Percentiles rank a stretch among this genome's conserved stretches.
These are phyloP conservation scores for Caiman crocodilus DNA, from an alignment of 2,797 vertebrate genomes.

Conservation along the genomic window DNA sequence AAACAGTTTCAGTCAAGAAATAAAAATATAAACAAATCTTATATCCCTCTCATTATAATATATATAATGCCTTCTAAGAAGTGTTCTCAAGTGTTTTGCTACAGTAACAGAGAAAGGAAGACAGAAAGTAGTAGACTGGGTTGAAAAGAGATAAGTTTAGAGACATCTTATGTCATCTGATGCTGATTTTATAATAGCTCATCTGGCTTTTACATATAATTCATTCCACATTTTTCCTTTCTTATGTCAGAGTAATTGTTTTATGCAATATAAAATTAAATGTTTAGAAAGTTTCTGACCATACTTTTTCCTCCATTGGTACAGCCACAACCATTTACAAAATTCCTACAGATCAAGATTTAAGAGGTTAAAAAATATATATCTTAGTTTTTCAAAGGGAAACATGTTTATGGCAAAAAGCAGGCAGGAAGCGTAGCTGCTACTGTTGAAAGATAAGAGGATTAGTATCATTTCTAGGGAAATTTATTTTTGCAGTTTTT, in stretches of 20 bases:
- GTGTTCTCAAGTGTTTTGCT: background rate
- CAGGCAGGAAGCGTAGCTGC: too few species aligned
- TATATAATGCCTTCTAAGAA: background rate
- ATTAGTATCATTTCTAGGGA: background rate
- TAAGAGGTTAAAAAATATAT: background rate
- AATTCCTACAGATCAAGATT: background rate
- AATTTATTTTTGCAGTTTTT: background rate
- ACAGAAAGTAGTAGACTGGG: background rate
- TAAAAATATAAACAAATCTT: background rate
- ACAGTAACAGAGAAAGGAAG: background rate
- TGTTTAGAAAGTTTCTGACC: background rate
- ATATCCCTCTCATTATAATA: background rate
- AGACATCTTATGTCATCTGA: background rate
- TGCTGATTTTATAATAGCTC: background rate
- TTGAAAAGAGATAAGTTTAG: background rate
- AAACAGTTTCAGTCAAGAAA: background rate
- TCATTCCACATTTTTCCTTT: background rate
- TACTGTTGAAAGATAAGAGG: background rate
- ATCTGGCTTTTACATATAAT: fast-evolving
- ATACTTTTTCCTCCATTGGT: background rate
- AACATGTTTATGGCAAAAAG: too few species aligned
- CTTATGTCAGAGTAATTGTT: background rate
- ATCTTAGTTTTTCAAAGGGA: too few species aligned
- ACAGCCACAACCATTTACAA: background rate
- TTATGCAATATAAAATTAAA: background rate